phyloP scores from a whole-genome alignment of 2,888 invertebrate genomes.

The Morinoia aosen region DNA sequence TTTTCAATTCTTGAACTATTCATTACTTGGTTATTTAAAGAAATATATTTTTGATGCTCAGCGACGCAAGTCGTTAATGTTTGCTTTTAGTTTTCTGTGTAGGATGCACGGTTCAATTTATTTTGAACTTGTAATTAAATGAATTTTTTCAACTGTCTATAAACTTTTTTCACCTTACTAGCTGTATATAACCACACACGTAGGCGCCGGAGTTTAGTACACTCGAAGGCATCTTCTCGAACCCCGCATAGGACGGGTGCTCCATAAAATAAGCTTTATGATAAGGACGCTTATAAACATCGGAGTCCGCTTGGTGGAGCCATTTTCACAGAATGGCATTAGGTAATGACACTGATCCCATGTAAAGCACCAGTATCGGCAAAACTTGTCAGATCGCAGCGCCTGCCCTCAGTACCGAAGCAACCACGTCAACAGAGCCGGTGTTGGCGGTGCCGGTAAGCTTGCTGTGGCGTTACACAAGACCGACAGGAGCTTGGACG shows the following conservation, averaged over 20 bases:
- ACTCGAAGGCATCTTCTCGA: neutral
- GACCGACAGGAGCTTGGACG: neutral
- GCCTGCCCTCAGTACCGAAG: neutral
- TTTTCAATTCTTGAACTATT: too few species aligned
- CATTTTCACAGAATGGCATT: neutral
- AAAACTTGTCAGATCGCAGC: neutral
- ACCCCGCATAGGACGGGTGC: neutral
- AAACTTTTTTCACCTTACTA: too few species aligned
- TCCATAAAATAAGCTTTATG: neutral
- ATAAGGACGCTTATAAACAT: neutral
- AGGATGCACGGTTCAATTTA: too few species aligned
- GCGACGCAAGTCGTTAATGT: too few species aligned
- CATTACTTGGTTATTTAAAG: too few species aligned
- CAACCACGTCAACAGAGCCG: neutral
- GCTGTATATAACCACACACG: neutral
- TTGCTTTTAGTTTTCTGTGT: too few species aligned
- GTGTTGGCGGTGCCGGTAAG: neutral
- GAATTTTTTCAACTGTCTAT: too few species aligned
- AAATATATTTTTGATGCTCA: too few species aligned
- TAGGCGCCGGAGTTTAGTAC: neutral
- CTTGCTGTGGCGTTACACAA: neutral
- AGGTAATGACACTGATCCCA: neutral
- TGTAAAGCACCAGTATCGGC: neutral
- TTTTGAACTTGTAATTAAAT: too few species aligned
- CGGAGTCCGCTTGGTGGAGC: neutral